These are phyloP conservation scores for Loxodonta africana DNA, from an alignment of 2,113 vertebrate species.

Conservation along the genomic window DNA sequence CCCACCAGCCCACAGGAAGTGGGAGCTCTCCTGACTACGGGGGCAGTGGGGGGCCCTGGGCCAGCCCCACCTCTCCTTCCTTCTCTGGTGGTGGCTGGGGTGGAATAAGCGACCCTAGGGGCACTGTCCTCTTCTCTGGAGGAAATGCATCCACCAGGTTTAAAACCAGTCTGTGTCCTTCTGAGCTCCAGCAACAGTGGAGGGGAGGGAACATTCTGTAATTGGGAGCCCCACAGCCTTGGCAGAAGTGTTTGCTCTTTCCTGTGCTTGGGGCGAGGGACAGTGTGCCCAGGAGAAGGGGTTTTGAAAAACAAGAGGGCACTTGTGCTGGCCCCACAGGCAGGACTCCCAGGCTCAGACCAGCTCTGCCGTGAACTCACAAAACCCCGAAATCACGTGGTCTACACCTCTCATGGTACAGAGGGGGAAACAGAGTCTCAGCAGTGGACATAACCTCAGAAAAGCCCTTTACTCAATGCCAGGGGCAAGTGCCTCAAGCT, in stretches of 20 bases:
- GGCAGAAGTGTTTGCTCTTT: background rate
- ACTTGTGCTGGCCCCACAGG: fast-evolving
- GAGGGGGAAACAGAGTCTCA: background rate
- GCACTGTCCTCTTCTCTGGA: background rate
- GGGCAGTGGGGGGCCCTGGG: fast-evolving
- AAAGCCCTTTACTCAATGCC: background rate
- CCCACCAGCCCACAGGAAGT: background rate
- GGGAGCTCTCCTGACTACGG: background rate
- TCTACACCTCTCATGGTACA: fast-evolving
- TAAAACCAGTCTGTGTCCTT: background rate
- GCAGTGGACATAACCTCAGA: fast-evolving
- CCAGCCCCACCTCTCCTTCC: background rate
- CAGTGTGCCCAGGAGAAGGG: background rate
- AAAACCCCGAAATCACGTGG: fast-evolving
- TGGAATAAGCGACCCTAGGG: background rate
- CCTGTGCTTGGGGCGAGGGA: too few species aligned
- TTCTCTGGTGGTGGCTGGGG: background rate
- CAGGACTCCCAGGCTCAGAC: background rate
- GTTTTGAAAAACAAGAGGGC: background rate
- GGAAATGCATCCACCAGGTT: background rate
- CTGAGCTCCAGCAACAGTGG: background rate
- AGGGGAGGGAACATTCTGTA: fast-evolving
- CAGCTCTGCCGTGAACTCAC: background rate
- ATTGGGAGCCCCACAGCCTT: fast-evolving
- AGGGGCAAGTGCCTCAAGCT: background rate